Evolutionary conservation across 2,113 vertebrate genomes (phyloP), one percentile per base, ranked within the genome.

Genomic region (Erythrocercus mccallii): DNA sequence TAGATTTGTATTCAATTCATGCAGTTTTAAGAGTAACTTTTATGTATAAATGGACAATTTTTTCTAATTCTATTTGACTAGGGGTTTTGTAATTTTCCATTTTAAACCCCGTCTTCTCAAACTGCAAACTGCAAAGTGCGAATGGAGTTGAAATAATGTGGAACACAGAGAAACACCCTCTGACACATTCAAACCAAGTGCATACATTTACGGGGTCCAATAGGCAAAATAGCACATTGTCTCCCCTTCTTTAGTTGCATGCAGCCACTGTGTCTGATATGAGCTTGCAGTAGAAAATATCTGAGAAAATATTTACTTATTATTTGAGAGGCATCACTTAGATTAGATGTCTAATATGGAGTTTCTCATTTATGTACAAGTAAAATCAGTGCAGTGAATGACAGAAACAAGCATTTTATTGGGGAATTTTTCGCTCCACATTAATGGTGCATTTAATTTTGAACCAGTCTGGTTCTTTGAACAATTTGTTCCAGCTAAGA

Each of bases 401-500:
- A 78, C 69, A 92, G 88, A 80, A 84, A 78, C 40, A 72, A 82
- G 47, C 10, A 73, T 35, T 92, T 95, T 57, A 53, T 10, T 84
- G 54, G 42, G 47, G n/a, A 86, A 84, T 68, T 93, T 47, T 83
- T 77, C 64, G 51, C 71, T 93, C 77, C 45, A 56, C 60, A 85
- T 93, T 97, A 97, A 91, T 73, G 80, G 48, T 84, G 40, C 61
- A 83, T 80, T 60, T 65, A 54, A 88, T 96, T 96, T 95, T 93
- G 91, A 95, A 92, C 81, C 81, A 95, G 90, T 38, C 81, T 82
- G 62, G 33, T 76, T 96, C 85, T 95, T 77, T 93, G 95, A 96
- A 97, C 96, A 96, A 83, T 93, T 93, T 97, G 96, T 97, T 97
- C 96, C 82, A 93, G 80, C 93, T 91, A 83, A 90, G 95, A 96